Percentiles rank a stretch among this genome's conserved stretches.
Evolutionary conservation across 2,113 vertebrate genomes (phyloP).

Genomic region (Aspiorhynchus laticeps): DNA sequence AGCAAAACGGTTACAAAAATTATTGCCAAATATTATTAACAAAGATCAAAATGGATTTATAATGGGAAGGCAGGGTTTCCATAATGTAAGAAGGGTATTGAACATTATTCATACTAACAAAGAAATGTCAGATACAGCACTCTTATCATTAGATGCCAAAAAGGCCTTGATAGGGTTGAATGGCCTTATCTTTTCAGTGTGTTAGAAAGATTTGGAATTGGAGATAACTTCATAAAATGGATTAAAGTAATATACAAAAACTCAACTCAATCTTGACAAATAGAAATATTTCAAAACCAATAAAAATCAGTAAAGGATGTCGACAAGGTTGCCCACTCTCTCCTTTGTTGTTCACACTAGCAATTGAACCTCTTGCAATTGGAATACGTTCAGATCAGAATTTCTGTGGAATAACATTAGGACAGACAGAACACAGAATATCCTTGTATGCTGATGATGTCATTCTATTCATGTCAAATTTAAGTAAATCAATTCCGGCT

Average conservation of each 20-base stretch:
- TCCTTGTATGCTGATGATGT: too few species aligned
- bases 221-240: not conserved
- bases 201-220: slow-evolving; percentile 17
- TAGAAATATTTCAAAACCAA: too few species aligned
- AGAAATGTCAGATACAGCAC: slow-evolving; percentile 5
- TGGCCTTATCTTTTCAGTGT: not conserved
- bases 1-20: not conserved
- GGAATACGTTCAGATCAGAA: too few species aligned
- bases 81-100: slow-evolving; percentile 32
- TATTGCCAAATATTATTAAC: not conserved
- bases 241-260: slow-evolving; percentile 1
- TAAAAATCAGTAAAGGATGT: too few species aligned
- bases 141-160: not conserved
- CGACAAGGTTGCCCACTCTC: too few species aligned
- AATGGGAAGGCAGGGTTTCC: slow-evolving; percentile 20
- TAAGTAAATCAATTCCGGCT: too few species aligned
- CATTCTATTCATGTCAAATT: too few species aligned
- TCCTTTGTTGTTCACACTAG: too few species aligned
- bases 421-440: too few species aligned
- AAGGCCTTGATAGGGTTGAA: slow-evolving; percentile 27
- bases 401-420: too few species aligned
- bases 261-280: not conserved
- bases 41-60: slow-evolving; percentile 32
- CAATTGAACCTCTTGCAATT: too few species aligned
- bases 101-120: not conserved